These are phyloP conservation scores for Erythrocercus mccallii DNA, from an alignment of 2,113 vertebrate species.

Conservation along the genomic window DNA sequence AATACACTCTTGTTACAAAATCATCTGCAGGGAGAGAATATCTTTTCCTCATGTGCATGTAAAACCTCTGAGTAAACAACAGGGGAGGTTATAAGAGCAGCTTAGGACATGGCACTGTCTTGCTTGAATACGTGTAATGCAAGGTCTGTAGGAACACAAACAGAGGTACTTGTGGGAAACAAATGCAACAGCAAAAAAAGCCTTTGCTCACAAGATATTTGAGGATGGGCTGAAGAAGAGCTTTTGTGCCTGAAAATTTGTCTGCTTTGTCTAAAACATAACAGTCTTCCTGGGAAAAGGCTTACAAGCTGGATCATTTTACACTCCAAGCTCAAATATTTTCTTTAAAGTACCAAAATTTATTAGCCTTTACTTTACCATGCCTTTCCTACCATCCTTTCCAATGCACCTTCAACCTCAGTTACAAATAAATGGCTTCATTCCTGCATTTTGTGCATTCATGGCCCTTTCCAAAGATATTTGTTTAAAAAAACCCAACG, in stretches of 20 bases:
- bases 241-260: not conserved
- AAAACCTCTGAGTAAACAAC: not conserved
- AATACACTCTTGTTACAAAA: not conserved
- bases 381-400: not conserved
- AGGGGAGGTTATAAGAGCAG: not conserved
- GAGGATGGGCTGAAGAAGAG: not conserved
- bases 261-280: not conserved
- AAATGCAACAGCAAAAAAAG: not conserved
- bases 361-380: not conserved
- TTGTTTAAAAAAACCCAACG: not conserved
- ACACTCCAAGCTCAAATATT: not conserved
- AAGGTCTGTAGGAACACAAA: not conserved
- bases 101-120: not conserved
- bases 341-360: not conserved
- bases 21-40: not conserved
- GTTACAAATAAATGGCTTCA: not conserved
- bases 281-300: not conserved
- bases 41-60: not conserved
- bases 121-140: not conserved
- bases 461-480: not conserved
- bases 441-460: not conserved
- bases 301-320: not conserved
- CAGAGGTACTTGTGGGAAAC: not conserved
- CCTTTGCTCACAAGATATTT: not conserved
- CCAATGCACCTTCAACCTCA: not conserved